Evolutionary conservation across 2,888 invertebrate species (phyloP), one percentile per base, ranked within the genome.

Genomic region (Alcis repandata): DNA sequence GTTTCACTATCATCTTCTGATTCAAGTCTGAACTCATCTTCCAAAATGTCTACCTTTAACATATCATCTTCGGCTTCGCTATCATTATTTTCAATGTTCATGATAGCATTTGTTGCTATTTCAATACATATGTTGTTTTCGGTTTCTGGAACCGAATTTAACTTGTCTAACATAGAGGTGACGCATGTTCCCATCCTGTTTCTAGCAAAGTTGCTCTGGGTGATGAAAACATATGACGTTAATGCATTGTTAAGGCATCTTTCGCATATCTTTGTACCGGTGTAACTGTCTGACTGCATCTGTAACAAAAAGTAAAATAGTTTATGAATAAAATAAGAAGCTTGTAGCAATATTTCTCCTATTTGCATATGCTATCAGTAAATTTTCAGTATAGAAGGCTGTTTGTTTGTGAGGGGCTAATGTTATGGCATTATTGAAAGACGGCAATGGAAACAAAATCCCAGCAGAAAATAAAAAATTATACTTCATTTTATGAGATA

Each of bases 191-290:
- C 78, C 13, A 93, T 71, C 27, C 92, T 84, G 67, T 83, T 79
- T 68, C 86, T 82, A 62, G 84, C 80, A 45, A 86, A 86, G 17
- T 80, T 76, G 6, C 82, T 81, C 63, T 88, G 87, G 19, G 82
- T 78, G 59, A 83, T 80, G 54, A 92, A 92, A 40, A 90, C 74
- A 58, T 90, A 92, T 8, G 90, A 78, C 0, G 83, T 84, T 8
- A 92, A 80, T 1, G 90, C 87, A 66, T 83, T 82, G 61, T 87
- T 83, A 66, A 90, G 77, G 74, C 92, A 93, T 61, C 80, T 84
- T 74, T 89, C 83, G 64, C 92, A 93, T 77, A 93, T 87, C 85
- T 90, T 91, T 66, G 85, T 84, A 62, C 90, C 91, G 32, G 84
- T 83, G 72, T 84, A 85, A 75, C 81, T 83, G 69, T 80, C 75